These are phyloP conservation scores for Macroramphosus scolopax DNA, from an alignment of 2,797 vertebrate genomes.

Conservation along the genomic window DNA sequence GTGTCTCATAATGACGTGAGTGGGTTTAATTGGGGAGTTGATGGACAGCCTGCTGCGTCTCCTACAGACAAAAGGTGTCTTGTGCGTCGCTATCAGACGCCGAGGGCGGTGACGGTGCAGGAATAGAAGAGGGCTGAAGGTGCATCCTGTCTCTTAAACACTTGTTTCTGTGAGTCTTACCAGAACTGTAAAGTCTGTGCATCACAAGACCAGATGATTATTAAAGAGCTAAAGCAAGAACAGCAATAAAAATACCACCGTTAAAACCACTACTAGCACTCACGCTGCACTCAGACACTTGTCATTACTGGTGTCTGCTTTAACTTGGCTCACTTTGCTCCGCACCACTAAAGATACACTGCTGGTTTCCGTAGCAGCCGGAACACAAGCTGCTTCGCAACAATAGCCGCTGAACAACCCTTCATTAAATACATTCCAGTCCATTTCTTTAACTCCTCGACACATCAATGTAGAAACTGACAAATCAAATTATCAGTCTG, in stretches of 20 bases:
- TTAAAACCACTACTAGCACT: conserved; percentile 16
- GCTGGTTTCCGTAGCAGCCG: conserved; percentile 26
- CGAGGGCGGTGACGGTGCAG: too few species aligned
- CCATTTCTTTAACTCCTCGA: too few species aligned
- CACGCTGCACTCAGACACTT: conserved; percentile 35
- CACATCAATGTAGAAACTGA: background rate
- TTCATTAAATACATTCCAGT: conserved; percentile 70
- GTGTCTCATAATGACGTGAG: too few species aligned
- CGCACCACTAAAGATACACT: conserved; percentile 15
- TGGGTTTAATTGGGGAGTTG: too few species aligned
- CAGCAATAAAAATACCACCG: conserved; percentile 16
- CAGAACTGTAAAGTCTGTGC: conserved; percentile 12
- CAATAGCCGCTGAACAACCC: conserved; percentile 50
- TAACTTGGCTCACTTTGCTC: conserved; percentile 39
- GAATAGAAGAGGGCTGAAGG: too few species aligned
- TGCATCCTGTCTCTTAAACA: too few species aligned
- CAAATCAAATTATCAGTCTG: too few species aligned
- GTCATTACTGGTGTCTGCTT: conserved; percentile 44
- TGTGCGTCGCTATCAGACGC: too few species aligned
- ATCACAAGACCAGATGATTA: conserved; percentile 11
- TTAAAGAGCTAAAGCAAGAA: conserved; percentile 21
- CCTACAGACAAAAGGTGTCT: too few species aligned
- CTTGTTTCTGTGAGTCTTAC: conserved; percentile 1
- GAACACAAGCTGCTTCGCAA: conserved; percentile 48
- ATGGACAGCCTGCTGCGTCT: too few species aligned